Evolutionary conservation across 2,113 vertebrate species (phyloP), one percentile per base, ranked within the genome.

Genomic region (Petaurus breviceps): DNA sequence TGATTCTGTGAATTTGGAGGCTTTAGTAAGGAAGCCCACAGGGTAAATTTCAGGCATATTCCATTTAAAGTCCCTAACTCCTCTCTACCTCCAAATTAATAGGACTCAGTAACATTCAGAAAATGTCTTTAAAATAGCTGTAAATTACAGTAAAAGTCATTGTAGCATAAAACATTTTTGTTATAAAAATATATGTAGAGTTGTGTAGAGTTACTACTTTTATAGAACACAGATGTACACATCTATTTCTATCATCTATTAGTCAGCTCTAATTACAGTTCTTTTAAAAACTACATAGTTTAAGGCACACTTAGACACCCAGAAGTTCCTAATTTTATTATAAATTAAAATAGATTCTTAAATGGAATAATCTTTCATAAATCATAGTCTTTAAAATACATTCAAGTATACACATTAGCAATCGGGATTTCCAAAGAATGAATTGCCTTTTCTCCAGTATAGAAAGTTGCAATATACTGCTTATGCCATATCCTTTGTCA

Each of bases 221-320:
- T 97, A 98, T 95, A 97, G 97, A 97, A 92, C 98, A 97, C 98
- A 98, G 97, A 98, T 98, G 98, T 95, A 97, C 97, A 95, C 25
- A 16, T 96, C 94, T 98, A 97, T 98, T 98, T 97, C 96, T 95
- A 95, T 95, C 97, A 96, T 95, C 92, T 97, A 97, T 97, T 97
- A 98, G 95, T 98, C 96, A 98, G 96, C 96, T 97, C 96, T 90
- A 97, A 97, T 97, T 97, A 98, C 94, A 97, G 92, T 77, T 97
- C 97, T 97, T 98, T 98, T 96, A 94, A 97, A 97, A 98, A 97
- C 54, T 57, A 93, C 96, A 97, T 97, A 97, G 84, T 97, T 96
- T 91, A 97, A 97, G 49, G n/a, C 94, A 95, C 6, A 95, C 61
- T 96, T 97, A 89, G 91, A 19, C 0, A 23, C 54, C 22, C 91